A percentile compares a stretch with the other conserved stretches of the same genome.
phyloP scores from a whole-genome alignment of 2,113 vertebrate species.

The Nipponia nippon region DNA sequence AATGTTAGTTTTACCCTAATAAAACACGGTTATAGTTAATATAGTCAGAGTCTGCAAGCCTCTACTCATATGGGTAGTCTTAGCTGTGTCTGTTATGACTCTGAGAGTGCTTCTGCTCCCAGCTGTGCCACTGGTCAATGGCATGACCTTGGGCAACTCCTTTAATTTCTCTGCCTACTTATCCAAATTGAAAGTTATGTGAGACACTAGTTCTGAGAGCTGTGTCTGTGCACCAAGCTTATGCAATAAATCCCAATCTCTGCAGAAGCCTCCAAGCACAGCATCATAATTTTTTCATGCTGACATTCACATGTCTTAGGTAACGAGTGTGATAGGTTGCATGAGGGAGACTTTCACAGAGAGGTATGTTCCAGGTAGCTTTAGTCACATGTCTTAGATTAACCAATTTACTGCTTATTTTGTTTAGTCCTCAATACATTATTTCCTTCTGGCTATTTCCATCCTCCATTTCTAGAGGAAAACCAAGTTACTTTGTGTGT shows the following conservation, averaged over 20 bases:
- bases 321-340: background rate
- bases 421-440: background rate
- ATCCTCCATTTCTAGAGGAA: background rate
- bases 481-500: background rate
- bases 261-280: background rate
- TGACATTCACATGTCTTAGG: background rate
- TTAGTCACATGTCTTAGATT: background rate
- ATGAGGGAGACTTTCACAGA: background rate
- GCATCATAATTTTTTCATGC: fast-evolving
- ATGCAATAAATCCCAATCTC: background rate
- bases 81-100: background rate
- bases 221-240: background rate
- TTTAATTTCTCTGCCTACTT: background rate
- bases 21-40: background rate
- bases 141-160: background rate
- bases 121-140: background rate
- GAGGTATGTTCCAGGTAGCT: background rate
- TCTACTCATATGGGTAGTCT: background rate
- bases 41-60: background rate
- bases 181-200: fast-evolving
- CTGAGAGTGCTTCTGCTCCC: background rate
- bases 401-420: background rate
- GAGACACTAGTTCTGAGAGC: background rate
- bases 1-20: background rate
- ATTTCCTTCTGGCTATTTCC: background rate